Evolutionary conservation across 1,140 invertebrate genomes (phyloP), one percentile per base, ranked within the genome.

Genomic region (Cyclina sinensis): DNA sequence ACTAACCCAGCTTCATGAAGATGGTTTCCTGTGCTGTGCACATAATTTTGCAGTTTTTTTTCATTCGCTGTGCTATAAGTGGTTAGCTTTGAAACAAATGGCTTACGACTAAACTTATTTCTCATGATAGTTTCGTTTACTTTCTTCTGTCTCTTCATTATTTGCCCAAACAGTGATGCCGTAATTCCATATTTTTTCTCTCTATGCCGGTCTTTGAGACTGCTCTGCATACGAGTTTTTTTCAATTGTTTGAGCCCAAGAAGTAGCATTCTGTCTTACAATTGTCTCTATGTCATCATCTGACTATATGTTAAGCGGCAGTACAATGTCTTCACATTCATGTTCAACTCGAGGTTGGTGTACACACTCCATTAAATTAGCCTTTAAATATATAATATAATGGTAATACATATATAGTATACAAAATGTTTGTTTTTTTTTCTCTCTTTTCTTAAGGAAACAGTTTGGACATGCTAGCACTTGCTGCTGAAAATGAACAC

Each of bases 1-100:
- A 43, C 35, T 43, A 76, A 43, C 3, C 73, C 73, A 39, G 43
- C 43, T 9, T 76, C 73, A 76, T 76, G 73, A 12, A 76, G 43
- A 48, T 76, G 73, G 24, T 12, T 46, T 24, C 32, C 73, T 12
- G 73, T 76, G 12, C 43, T 70, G 1, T 70, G 12, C 1, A 70
- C 18, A 24, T 35, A 70, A 4, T 70, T 70, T 70, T 9, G 65
- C 65, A 27, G 65, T 70, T 54, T 54, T n/a, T n/a, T 43, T 43
- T 43, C 43, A 43, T 43, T 4, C 43, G 14, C 43, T 43, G 4
- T 4, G 43, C 59, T 18, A 70, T 70, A 30, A 14, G 65, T 70
- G 5, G 65, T 70, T 35, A 24, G 30, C 30, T 70, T 70, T 16
- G 30, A 70, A 70, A 70, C 27, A 70, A 70, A 70, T 39, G 30